Evolutionary conservation across 1,140 invertebrate genomes (phyloP).

Genomic region (Onthophagus taurus): DNA sequence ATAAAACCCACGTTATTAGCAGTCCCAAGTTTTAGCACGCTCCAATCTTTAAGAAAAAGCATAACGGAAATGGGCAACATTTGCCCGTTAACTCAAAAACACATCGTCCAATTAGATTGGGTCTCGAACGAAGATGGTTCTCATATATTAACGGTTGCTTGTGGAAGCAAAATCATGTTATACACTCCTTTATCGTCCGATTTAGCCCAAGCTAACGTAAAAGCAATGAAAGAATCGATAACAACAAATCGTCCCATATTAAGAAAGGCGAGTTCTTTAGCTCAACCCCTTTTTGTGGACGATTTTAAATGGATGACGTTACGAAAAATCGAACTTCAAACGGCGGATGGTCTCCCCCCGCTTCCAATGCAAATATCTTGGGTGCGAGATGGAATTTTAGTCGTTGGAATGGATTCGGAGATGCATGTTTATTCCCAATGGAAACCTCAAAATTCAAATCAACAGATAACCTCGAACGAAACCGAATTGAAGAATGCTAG

Average conservation of each 20-base stretch:
- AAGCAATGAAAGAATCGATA: slow-evolving; percentile 46
- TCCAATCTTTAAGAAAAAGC: slow-evolving; percentile 78
- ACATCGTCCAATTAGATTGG: slow-evolving; percentile 93
- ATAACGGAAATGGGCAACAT: slow-evolving; percentile 88
- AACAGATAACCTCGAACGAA: slow-evolving; percentile 16
- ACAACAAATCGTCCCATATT: slow-evolving; percentile 65
- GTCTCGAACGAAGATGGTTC: slow-evolving; percentile 98
- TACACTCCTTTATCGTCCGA: slow-evolving; percentile 82
- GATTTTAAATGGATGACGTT: slow-evolving; percentile 95
- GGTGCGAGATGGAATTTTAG: slow-evolving; percentile 94
- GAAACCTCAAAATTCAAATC: slow-evolving; percentile 58
- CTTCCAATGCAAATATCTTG: slow-evolving; percentile 97
- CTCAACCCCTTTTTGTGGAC: slow-evolving; percentile 72
- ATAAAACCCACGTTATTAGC: slow-evolving; percentile 61
- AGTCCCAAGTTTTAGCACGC: slow-evolving; percentile 85
- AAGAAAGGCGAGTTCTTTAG: slow-evolving; percentile 76
- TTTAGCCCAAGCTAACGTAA: slow-evolving; percentile 82
- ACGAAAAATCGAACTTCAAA: slow-evolving; percentile 80
- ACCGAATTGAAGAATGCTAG: slow-evolving; percentile 41
- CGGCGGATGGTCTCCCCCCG: slow-evolving; percentile 91
- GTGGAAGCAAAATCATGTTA: slow-evolving; percentile 83
- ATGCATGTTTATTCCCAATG: slow-evolving; percentile 99
- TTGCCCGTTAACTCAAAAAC: slow-evolving; percentile 77
- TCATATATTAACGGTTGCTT: slow-evolving; percentile 92
- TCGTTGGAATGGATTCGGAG: slow-evolving; percentile 98